Base-by-base conservation (phyloP, 2,797 vertebrate species). In the Anomalospiza imberbis region DNA sequence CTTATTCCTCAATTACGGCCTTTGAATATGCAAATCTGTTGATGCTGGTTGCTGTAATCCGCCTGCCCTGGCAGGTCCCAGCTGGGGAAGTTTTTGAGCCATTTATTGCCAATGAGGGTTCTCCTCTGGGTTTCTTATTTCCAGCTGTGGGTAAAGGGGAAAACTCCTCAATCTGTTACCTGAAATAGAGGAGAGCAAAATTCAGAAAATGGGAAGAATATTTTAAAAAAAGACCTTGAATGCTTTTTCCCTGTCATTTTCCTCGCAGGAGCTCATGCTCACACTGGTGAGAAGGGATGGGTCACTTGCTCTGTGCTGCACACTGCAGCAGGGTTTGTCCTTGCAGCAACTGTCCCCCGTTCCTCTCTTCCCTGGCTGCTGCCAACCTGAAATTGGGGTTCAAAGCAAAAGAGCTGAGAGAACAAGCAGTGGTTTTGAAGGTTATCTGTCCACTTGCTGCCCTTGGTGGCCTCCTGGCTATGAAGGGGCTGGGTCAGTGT, bases 1-100 rank as follows among this genome's bases (percentile, higher is more conserved):
- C 74, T 86, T 76, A 60, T 89, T 95, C 85, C 86, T 95, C 91
- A 70, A 47, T 94, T 91, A 81, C 91, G 61, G 9, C 7, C 63
- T 61, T 54, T 78, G 89, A 89, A 62, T 91, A 77, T 89, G 74
- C 47, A 85, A 72, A 91, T 76, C 40, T 75, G 70, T 22, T 29
- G 78, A 13, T 62, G 60, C 65, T 94, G 80, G 93, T 81, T 90
- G 32, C 70, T 60, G 26, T 91, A 91, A 91, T 85, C 85, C 29
- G 53, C n/a, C 72, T 63, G 50, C 32, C 50, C 78, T 79, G 65
- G 53, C 65, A 48, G 32, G 48, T 36, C 53, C 36, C 45, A 70
- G 48, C 61, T 29, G 54, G 38, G 53, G 28, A 81, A 63, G 9
- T 72, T 40, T 80, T 72, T 28, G 77, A 87, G 73, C 51, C 51